Percentiles rank a stretch among this genome's conserved stretches.
These are phyloP conservation scores for Pollachius pollachius DNA, from an alignment of 2,113 vertebrate genomes.

Conservation along the genomic window DNA sequence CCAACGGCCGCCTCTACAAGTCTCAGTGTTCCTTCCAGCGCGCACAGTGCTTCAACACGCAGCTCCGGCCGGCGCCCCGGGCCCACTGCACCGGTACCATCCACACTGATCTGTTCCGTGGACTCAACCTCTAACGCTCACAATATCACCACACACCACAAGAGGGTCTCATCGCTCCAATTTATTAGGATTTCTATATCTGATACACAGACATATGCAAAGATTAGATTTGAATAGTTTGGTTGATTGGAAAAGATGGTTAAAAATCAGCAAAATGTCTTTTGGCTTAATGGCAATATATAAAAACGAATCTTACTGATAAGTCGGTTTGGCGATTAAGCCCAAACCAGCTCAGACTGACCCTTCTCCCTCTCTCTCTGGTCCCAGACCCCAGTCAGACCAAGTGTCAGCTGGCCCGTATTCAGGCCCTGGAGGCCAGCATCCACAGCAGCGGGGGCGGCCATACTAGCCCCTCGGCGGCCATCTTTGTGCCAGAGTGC, in stretches of 20 bases:
- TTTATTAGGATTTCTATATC: too few relatives aligned
- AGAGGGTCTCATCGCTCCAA: too few relatives aligned
- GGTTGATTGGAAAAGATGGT: too few relatives aligned
- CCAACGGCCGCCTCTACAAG: conserved; percentile 61
- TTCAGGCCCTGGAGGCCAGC: conserved; percentile 48
- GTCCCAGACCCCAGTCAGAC: conserved; percentile 48
- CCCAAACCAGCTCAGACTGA: too few relatives aligned
- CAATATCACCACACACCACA: too few relatives aligned
- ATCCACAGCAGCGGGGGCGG: conserved; percentile 8
- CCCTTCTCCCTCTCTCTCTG: too few relatives aligned
- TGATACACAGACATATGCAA: too few relatives aligned
- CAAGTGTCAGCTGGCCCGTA: conserved; percentile 64
- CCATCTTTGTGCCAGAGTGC: conserved; percentile 63
- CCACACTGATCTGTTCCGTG: neutral
- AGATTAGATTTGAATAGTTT: too few relatives aligned
- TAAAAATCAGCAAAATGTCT: too few relatives aligned
- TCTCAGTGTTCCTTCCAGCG: conserved; percentile 64
- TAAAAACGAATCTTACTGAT: too few relatives aligned
- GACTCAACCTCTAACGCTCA: neutral
- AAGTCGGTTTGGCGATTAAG: too few relatives aligned
- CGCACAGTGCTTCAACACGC: conserved; percentile 57
- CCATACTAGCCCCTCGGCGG: neutral
- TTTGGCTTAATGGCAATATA: too few relatives aligned
- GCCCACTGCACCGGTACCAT: conserved; percentile 53
- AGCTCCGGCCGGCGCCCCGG: conserved; percentile 34